These are phyloP conservation scores for Brevimyrus niger DNA, from an alignment of 2,113 vertebrate species.

Conservation along the genomic window DNA sequence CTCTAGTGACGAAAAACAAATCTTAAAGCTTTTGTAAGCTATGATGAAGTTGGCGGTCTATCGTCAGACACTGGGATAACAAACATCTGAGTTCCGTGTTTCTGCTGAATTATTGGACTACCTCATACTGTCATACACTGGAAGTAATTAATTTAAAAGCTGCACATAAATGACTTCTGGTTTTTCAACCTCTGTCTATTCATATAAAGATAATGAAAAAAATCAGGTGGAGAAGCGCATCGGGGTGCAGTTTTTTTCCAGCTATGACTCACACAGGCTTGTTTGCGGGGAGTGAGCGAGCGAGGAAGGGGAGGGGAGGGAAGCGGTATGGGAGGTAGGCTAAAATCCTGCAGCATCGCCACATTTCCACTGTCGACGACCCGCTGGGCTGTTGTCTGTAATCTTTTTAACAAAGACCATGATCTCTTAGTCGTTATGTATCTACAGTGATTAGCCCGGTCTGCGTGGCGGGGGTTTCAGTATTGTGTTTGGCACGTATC, in stretches of 20 bases:
- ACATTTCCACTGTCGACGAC: slow-evolving; percentile 29
- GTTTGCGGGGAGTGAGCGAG: slow-evolving; percentile 61
- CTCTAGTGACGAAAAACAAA: background rate
- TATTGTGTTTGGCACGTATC: slow-evolving; percentile 8
- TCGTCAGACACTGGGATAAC: background rate
- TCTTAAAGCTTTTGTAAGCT: background rate
- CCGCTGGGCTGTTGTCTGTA: slow-evolving; percentile 9
- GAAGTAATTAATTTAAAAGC: background rate
- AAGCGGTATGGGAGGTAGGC: slow-evolving; percentile 35
- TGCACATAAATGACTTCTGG: background rate
- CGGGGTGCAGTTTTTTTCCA: slow-evolving; percentile 35
- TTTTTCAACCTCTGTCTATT: background rate
- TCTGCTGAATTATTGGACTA: background rate
- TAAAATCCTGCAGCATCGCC: slow-evolving; percentile 44
- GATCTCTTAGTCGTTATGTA: background rate
- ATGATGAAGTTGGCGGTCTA: slow-evolving; percentile 6
- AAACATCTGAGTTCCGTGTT: background rate
- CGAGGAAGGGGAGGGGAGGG: slow-evolving; percentile 32
- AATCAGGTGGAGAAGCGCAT: slow-evolving; percentile 35
- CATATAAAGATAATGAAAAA: slow-evolving; percentile 3
- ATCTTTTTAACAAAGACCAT: slow-evolving; percentile 10
- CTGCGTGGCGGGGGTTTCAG: background rate
- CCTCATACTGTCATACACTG: background rate
- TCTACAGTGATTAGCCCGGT: background rate
- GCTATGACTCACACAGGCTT: slow-evolving; percentile 66